Evolutionary conservation across 2,113 vertebrate genomes (phyloP), one percentile per base, ranked within the genome.

Genomic region (Hippocampus zosterae): DNA sequence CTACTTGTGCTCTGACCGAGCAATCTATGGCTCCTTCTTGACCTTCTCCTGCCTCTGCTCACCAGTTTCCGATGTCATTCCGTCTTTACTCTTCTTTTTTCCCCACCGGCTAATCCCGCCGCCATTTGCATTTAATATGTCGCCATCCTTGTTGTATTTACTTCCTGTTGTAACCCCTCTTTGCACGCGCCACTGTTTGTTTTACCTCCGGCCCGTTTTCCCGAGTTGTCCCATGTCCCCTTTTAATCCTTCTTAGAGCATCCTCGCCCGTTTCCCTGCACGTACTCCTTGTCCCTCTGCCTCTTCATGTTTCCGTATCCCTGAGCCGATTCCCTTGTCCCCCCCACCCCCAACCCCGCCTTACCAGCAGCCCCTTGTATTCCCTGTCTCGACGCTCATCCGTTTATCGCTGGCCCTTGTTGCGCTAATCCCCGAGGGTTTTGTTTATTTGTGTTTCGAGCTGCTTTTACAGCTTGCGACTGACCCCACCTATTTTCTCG

Each of bases 361-460:
- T 82, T 48, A 27, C 83, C 73, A 27, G 0, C 75, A 76, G 81
- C 83, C 84, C 70, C 85, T 83, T 84, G 82, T 84, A 67, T 79
- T 84, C 83, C 77, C 81, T 68, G 72, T 84, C 82, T 82, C 81
- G 85, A 80, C 59, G 80, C 81, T 88, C 85, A 84, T 88, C 81
- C 87, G 82, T 90, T 90, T 88, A 87, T 90, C 83, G 81, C 85
- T 85, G 85, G 86, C 87, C 85, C 87, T 86, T 89, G 85, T 87
- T 84, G 78, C 71, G 89, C 87, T 87, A 88, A 88, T 89, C 87
- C 86, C 89, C 68, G 74, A 88, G 90, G 91, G 90, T 88, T 91
- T 90, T 93, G 91, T 93, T 93, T 93, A 92, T 93, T 93, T 93
- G 92, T 90, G 88, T 93, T 60, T 92, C 81, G 85, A 91, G 88